These are phyloP conservation scores for Taeniopygia guttata DNA, from an alignment of 2,797 vertebrate genomes.

Conservation along the genomic window DNA sequence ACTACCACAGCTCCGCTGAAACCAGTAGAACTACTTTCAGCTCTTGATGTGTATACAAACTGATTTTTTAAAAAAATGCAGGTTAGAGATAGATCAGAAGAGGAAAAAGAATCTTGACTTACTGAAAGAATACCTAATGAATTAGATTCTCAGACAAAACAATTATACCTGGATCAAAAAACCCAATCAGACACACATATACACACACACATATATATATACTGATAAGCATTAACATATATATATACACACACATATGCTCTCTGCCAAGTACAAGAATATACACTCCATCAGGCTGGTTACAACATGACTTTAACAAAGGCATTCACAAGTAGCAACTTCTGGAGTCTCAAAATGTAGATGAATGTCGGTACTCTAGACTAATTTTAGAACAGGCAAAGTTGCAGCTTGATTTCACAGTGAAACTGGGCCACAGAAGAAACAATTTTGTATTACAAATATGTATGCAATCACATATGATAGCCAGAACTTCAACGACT, in stretches of 20 bases:
- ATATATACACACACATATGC: accelerated
- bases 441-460: neutral
- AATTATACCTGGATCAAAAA: neutral
- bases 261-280: neutral
- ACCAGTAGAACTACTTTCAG: neutral
- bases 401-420: neutral
- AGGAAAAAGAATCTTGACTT: neutral
- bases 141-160: neutral
- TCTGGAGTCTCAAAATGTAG: neutral
- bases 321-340: neutral
- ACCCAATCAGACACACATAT: neutral
- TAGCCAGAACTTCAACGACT: neutral
- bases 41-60: neutral
- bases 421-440: neutral
- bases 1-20: neutral
- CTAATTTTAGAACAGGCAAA: neutral
- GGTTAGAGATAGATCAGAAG: neutral
- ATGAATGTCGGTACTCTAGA: neutral
- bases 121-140: neutral
- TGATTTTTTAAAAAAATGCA: neutral
- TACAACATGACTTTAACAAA: neutral
- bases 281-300: neutral
- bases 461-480: accelerated
- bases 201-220: neutral
- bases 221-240: too few relatives aligned